Conservation (phyloP, 2,888 invertebrate species). For the Dynastes grantii region DNA sequence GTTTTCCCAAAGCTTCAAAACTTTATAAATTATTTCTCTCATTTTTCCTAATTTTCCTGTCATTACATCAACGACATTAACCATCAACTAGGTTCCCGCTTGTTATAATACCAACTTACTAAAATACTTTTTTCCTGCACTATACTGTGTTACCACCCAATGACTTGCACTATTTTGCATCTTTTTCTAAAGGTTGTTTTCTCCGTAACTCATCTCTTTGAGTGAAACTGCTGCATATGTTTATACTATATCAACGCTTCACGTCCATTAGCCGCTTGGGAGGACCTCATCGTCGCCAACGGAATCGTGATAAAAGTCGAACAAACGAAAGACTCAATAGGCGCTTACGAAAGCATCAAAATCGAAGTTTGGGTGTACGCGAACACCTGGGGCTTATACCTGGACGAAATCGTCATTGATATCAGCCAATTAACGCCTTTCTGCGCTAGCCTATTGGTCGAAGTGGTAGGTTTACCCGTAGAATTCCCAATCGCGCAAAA, state of each 20-base stretch:
- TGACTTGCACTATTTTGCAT: no score
- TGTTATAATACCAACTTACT: no score
- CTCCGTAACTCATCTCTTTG: no score
- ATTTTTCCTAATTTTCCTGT: no score
- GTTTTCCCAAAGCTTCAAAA: no score
- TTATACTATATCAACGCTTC: background rate
- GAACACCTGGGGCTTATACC: slow-evolving; percentile 71
- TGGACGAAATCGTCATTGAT: slow-evolving; percentile 68
- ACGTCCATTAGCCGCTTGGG: slow-evolving; percentile 59
- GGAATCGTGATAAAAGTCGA: slow-evolving; percentile 67
- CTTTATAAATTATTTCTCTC: no score
- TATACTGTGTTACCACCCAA: no score
- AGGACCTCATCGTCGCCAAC: slow-evolving; percentile 59
- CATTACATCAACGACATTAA: no score
- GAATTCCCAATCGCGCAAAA: slow-evolving; percentile 66
- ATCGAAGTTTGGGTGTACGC: slow-evolving; percentile 68
- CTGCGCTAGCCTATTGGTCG: slow-evolving; percentile 65
- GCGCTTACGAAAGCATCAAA: slow-evolving; percentile 59
- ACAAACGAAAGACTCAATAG: slow-evolving; percentile 59
- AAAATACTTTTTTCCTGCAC: no score
- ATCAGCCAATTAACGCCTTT: slow-evolving; percentile 66
- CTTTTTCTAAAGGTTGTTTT: no score
- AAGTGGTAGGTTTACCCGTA: slow-evolving; percentile 67
- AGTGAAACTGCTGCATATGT: no score
- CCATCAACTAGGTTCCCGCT: no score